phyloP scores from a whole-genome alignment of 2,797 vertebrate species.

The Furcifer pardalis region DNA sequence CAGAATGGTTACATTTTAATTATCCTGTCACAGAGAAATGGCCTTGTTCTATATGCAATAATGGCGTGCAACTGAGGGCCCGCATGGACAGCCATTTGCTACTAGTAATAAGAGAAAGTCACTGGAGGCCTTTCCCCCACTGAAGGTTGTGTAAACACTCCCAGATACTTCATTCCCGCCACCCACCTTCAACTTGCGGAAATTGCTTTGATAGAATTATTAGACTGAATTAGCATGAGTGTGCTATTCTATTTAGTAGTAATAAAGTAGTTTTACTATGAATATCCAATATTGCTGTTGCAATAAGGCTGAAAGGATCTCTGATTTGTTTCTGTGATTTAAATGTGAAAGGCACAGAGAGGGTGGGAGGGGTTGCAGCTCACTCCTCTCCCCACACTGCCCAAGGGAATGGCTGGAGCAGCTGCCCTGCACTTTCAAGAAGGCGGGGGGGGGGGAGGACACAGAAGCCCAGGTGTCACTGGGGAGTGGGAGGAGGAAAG shows the following conservation, averaged over 20 bases:
- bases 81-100: background rate
- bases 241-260: constrained; percentile 1
- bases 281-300: too few species aligned
- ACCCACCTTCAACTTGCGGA: background rate
- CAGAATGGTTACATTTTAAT: constrained; percentile 43
- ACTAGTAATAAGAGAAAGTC: background rate
- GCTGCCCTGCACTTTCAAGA: too few species aligned
- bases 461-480: too few species aligned
- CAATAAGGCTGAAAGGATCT: background rate
- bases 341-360: background rate
- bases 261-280: background rate
- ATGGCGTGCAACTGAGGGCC: rapidly evolving
- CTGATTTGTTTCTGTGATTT: background rate
- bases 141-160: constrained; percentile 5
- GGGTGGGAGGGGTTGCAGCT: too few species aligned
- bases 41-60: background rate
- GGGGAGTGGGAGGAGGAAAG: too few species aligned
- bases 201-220: background rate
- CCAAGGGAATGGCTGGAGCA: too few species aligned
- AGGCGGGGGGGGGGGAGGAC: too few species aligned
- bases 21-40: constrained; percentile 27
- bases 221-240: background rate
- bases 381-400: too few species aligned
- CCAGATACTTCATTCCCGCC: background rate
- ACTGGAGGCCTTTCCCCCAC: background rate